Evolutionary conservation across 2,888 invertebrate species (phyloP), one percentile per base, ranked within the genome.

Genomic region (Agrotis segetum): DNA sequence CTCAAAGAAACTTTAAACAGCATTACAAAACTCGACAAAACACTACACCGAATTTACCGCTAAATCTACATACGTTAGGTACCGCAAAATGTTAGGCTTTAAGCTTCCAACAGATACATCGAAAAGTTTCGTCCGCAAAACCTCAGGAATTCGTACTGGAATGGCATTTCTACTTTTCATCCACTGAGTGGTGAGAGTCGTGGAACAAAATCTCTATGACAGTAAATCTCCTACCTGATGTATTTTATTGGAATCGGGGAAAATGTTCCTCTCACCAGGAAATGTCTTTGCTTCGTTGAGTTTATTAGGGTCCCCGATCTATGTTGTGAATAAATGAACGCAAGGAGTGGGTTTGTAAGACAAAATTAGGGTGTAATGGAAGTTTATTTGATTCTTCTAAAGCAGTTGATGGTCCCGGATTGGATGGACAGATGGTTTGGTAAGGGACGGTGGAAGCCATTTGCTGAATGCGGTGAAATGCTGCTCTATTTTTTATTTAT

Each of bases 131-230:
- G 53, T 69, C 71, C 52, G 29, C 58, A 67, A 55, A 68, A 71
- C 73, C 66, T 53, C 81, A 19, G 76, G 56, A 72, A 66, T 74
- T 71, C 65, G 66, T 81, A 65, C 24, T 55, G 21, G 44, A 69
- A 16, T 56, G 44, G 46, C 16, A 52, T 71, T 75, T 64, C 69
- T 46, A 71, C 60, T 69, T 79, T 62, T 79, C 74, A 79, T 69
- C 70, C 60, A 60, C 58, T 67, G 67, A 60, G 59, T 67, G 67
- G 64, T 67, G 64, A 52, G 75, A 73, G 71, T 74, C 53, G 63
- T 34, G 81, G 78, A 78, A 83, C 79, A 83, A 85, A 87, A 81
- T 85, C 64, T 73, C 58, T 80, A 68, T 81, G 87, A 86, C 84
- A 81, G 77, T 78, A 71, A 68, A 79, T 84, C 70, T 76, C 62